Conservation (phyloP, 2,888 invertebrate genomes). For the Ommatoiulus sabulosus region DNA sequence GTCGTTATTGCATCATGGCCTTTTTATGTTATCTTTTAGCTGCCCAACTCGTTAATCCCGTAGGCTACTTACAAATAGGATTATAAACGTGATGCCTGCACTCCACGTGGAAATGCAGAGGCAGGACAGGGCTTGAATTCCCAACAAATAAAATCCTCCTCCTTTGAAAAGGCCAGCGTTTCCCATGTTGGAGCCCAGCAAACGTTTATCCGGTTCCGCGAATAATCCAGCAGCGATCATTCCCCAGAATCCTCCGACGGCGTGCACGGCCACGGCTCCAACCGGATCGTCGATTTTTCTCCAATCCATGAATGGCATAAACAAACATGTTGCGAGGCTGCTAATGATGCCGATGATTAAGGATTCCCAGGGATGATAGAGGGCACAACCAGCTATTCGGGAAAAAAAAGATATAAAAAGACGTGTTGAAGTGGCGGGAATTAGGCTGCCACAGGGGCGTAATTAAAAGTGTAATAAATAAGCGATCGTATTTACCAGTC, state of each 20-base stretch:
- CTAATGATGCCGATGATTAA: constrained; percentile 85
- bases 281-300: constrained; percentile 90
- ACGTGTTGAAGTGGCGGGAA: constrained; percentile 8
- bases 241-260: constrained; percentile 75
- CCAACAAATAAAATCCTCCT: constrained; percentile 88
- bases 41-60: neutral
- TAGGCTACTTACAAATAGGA: constrained; percentile 76
- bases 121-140: constrained; percentile 81
- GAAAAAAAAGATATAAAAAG: constrained; percentile 6
- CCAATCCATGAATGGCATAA: constrained; percentile 82
- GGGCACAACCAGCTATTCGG: constrained; percentile 66
- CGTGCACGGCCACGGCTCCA: constrained; percentile 90
- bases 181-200: constrained; percentile 77
- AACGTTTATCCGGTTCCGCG: constrained; percentile 81
- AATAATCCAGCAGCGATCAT: constrained; percentile 89
- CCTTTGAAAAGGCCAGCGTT: constrained; percentile 71
- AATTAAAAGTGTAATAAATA: constrained; percentile 20
- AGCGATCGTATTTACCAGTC: constrained; percentile 73
- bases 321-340: constrained; percentile 77
- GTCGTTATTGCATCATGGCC: no score
- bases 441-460: constrained; percentile 36
- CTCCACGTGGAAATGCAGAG: constrained; percentile 83
- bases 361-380: constrained; percentile 89
- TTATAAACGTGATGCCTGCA: constrained; percentile 75
- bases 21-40: neutral